Percentiles rank a stretch among this genome's conserved stretches.
Conservation (phyloP, 2,888 invertebrate genomes). For the Drosophila heteroneura region DNA sequence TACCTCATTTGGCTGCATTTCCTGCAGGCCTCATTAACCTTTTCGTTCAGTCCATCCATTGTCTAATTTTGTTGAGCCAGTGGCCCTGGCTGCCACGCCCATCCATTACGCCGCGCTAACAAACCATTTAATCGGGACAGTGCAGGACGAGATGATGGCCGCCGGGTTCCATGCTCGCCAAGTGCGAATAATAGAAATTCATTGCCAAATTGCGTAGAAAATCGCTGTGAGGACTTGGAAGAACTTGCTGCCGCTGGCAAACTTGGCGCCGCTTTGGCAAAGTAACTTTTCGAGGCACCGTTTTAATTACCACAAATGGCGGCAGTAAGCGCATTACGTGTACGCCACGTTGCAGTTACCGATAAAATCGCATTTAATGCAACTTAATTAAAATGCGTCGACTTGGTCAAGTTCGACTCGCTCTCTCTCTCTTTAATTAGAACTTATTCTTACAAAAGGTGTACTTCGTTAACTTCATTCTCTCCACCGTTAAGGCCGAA, state of each 20-base stretch:
- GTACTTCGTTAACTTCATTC: conserved; percentile 3
- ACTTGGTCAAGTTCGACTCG: conserved; percentile 41
- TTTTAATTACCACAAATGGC: conserved; percentile 78
- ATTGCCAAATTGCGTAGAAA: conserved; percentile 82
- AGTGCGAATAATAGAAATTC: conserved; percentile 76
- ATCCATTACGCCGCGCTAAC: conserved; percentile 51
- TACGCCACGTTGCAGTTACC: conserved; percentile 62
- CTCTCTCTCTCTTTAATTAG: conserved; percentile 63
- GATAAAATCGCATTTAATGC: conserved; percentile 75
- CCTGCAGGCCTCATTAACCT: conserved; percentile 77
- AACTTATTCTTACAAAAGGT: conserved; percentile 62
- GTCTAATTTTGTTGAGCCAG: conserved; percentile 56
- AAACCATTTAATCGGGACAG: conserved; percentile 64
- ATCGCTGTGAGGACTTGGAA: conserved; percentile 55
- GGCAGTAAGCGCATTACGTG: conserved; percentile 75
- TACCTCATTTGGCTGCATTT: conserved; percentile 44
- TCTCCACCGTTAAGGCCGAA: conserved; percentile 77
- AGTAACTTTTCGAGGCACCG: conserved; percentile 51
- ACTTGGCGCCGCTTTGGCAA: conserved; percentile 47
- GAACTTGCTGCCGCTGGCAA: conserved; percentile 51
- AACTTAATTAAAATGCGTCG: conserved; percentile 74
- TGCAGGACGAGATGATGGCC: conserved; percentile 10
- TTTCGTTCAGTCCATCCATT: conserved; percentile 55
- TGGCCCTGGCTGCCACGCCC: conserved; percentile 39
- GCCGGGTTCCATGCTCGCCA: conserved; percentile 33